Percentiles rank a stretch among this genome's conserved stretches.
Conservation (phyloP, 2,888 invertebrate species). For the Conistra vaccinii region DNA sequence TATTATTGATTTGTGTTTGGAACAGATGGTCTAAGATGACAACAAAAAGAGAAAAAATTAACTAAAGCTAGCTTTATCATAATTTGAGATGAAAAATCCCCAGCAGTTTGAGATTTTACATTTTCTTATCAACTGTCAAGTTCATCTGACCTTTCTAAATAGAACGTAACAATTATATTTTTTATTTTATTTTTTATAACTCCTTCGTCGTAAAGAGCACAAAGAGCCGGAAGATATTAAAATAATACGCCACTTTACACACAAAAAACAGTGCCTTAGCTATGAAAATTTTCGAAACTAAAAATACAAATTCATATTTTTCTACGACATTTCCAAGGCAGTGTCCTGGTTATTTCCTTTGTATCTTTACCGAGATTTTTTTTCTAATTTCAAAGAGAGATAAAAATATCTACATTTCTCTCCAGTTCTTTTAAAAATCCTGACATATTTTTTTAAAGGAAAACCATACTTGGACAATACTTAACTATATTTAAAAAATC, state of each 20-base stretch:
- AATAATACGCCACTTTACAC: slow-evolving; percentile 43
- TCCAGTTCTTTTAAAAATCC: neutral
- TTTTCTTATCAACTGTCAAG: slow-evolving; percentile 9
- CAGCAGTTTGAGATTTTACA: neutral
- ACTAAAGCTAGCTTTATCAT: neutral
- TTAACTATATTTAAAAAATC: neutral
- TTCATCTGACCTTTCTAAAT: slow-evolving; percentile 12
- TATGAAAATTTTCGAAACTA: slow-evolving; percentile 30
- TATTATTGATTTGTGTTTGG: neutral
- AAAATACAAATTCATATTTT: slow-evolving; percentile 50
- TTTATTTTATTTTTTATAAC: slow-evolving; percentile 35
- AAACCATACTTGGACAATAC: too few relatives aligned
- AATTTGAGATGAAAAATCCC: neutral
- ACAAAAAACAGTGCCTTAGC: slow-evolving; percentile 24
- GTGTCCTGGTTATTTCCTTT: slow-evolving; percentile 31
- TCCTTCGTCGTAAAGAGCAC: slow-evolving; percentile 22
- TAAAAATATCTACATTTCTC: slow-evolving; percentile 7
- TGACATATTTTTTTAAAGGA: neutral
- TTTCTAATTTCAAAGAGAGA: slow-evolving; percentile 29
- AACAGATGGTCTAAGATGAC: neutral
- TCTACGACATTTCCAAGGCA: slow-evolving; percentile 22
- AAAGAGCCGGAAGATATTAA: slow-evolving; percentile 48
- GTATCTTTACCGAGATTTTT: slow-evolving; percentile 33
- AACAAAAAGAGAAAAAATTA: neutral
- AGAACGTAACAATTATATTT: slow-evolving; percentile 10